Percentiles rank a stretch among this genome's conserved stretches.
Evolutionary conservation across 2,113 vertebrate genomes (phyloP).

Genomic region (Pollachius pollachius): DNA sequence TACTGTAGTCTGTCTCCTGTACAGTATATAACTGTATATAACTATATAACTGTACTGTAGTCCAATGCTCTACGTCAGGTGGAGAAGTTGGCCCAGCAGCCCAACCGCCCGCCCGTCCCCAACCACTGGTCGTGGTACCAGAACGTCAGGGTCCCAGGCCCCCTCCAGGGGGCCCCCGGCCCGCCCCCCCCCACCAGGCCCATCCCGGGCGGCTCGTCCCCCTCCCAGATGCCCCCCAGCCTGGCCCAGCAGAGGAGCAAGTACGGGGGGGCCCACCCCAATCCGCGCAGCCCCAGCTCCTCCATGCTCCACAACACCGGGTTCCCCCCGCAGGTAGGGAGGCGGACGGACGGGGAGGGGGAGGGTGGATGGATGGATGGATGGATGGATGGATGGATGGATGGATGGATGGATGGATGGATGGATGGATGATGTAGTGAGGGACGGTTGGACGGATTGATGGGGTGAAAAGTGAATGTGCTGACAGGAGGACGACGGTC

Average conservation of each 20-base stretch:
- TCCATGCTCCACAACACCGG: constrained; percentile 58
- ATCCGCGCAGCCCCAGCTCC: constrained; percentile 64
- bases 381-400: neutral
- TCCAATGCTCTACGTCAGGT: constrained; percentile 55
- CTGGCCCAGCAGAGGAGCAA: constrained; percentile 60
- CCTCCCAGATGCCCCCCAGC: constrained; percentile 59
- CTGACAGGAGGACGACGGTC: too few relatives aligned
- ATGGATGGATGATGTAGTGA: neutral
- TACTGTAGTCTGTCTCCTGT: too few relatives aligned
- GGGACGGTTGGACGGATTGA: neutral
- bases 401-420: neutral
- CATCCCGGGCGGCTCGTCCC: constrained; percentile 68
- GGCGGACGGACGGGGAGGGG: neutral
- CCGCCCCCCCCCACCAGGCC: constrained; percentile 63
- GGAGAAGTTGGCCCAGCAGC: constrained; percentile 75
- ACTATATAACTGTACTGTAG: too few relatives aligned
- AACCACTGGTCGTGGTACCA: constrained; percentile 76
- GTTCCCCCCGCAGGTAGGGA: constrained; percentile 63
- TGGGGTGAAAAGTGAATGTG: too few relatives aligned
- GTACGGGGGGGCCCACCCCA: constrained; percentile 51
- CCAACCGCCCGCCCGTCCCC: constrained; percentile 65
- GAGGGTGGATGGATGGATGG: neutral
- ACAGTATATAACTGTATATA: too few relatives aligned
- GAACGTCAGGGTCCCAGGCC: constrained; percentile 58
- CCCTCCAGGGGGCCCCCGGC: constrained; percentile 34